Evolutionary conservation across 2,113 vertebrate genomes (phyloP), one percentile per base, ranked within the genome.

Genomic region (Ceuthmochares aereus): DNA sequence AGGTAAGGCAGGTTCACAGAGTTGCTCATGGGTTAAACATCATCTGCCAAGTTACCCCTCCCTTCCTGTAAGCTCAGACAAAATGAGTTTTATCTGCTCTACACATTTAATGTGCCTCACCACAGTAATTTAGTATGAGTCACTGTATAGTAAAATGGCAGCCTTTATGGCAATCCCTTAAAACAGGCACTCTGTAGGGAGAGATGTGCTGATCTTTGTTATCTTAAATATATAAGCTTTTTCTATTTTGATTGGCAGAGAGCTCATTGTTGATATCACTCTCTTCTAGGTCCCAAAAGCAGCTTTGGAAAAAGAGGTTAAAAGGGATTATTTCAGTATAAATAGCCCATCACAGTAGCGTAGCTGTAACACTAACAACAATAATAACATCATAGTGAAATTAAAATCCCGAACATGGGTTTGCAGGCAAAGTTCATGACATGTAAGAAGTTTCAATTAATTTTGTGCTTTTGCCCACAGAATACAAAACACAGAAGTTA

Each of bases 11-110:
- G 54, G 62, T 69, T 82, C 36, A 64, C 2, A 8, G 30, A 67
- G 42, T 13, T 84, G 20, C 51, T 43, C 29, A 52, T 0, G 2
- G 22, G 14, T 80, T 90, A 90, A 91, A 85, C n/a, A 72, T n/a
- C 7, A 25, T 59, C 51, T 27, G 7, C 49, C 10, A 23, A 1
- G 0, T 20, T 78, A 80, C 47, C 42, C 76, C 76, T 84, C 68
- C 88, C 86, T 95, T 97, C 83, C 89, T 89, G 72, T 86, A 9
- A 94, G 52, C 17, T 47, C 55, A 59, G 64, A 34, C 36, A 77
- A 51, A 88, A 76, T 54, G 58, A 80, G 29, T 51, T 89, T 88
- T 83, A 79, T 37, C 47, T 75, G 18, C 45, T 76, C 21, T 62
- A 68, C n/a, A 84, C 37, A 84, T 22, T 72, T 52, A 89, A 55